A percentile compares a stretch with the other conserved stretches of the same genome.
phyloP scores from a whole-genome alignment of 2,888 invertebrate genomes.

The Halocaridina rubra region DNA sequence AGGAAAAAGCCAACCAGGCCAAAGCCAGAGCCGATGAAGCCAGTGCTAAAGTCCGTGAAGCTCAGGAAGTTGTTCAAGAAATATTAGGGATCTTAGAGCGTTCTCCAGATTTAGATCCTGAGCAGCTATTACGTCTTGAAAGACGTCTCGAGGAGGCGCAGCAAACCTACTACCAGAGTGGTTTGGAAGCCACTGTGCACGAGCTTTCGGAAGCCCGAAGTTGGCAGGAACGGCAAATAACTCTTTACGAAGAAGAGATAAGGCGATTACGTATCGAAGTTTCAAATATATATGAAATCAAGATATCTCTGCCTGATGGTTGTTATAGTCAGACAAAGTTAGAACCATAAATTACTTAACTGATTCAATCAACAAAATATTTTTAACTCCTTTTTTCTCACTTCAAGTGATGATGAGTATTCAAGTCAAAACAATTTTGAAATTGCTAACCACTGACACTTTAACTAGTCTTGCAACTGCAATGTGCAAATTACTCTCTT shows the following conservation, averaged over 20 bases:
- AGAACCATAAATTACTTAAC: conserved; percentile 44
- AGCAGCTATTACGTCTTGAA: conserved; percentile 71
- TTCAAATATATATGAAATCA: conserved; percentile 83
- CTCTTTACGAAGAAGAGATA: conserved; percentile 83
- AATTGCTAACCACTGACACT: background rate
- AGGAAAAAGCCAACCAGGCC: conserved; percentile 83
- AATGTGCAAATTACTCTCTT: too few species aligned
- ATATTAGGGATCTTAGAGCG: conserved; percentile 83
- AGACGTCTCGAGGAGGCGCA: conserved; percentile 66
- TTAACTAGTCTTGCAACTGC: background rate
- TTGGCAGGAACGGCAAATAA: conserved; percentile 76
- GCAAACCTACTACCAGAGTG: conserved; percentile 49
- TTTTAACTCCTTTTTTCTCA: background rate
- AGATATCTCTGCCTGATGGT: conserved; percentile 79
- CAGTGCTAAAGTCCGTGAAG: conserved; percentile 83
- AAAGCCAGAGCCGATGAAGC: conserved; percentile 85
- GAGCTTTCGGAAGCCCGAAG: conserved; percentile 45
- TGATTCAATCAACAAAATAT: background rate
- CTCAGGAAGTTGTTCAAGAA: conserved; percentile 80
- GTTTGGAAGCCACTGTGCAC: conserved; percentile 51
- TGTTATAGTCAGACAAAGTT: conserved; percentile 60
- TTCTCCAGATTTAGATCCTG: conserved; percentile 71
- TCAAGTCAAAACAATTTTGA: background rate
- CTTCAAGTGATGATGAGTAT: background rate
- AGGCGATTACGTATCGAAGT: conserved; percentile 80